Evolutionary conservation across 2,113 vertebrate genomes (phyloP).

Genomic region (Oncorhynchus clarkii): DNA sequence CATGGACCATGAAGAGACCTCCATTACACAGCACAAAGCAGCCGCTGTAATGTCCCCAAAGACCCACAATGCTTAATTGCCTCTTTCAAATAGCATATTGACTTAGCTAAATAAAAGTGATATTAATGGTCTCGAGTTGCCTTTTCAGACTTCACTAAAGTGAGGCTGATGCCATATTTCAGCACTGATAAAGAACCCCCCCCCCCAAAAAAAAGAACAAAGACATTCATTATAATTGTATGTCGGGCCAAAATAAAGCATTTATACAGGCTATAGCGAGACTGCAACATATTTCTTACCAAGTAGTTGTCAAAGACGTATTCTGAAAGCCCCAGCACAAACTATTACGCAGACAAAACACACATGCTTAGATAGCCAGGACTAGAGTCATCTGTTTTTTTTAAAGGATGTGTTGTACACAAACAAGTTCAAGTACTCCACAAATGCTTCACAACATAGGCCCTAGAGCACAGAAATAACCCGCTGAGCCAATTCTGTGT

Average conservation of each 20-base stretch:
- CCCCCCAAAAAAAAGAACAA: neutral
- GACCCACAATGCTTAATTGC: conserved; percentile 43
- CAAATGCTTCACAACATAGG: neutral
- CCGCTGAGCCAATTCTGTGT: neutral
- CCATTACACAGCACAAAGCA: conserved; percentile 34
- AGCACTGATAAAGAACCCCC: conserved; percentile 4
- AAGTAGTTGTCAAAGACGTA: conserved; percentile 20
- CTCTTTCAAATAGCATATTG: conserved; percentile 35
- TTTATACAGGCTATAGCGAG: conserved; percentile 14
- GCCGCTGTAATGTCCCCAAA: conserved; percentile 32
- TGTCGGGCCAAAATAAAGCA: conserved; percentile 3
- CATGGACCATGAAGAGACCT: neutral
- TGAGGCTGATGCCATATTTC: conserved; percentile 34
- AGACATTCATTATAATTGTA: conserved; percentile 12
- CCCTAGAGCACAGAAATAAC: too few relatives aligned
- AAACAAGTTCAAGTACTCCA: neutral
- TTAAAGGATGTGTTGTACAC: conserved; percentile 10
- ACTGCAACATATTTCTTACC: conserved; percentile 6
- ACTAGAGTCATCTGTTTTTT: conserved; percentile 26
- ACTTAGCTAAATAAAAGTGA: conserved; percentile 41
- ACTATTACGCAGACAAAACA: conserved; percentile 8
- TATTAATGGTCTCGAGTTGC: conserved; percentile 26
- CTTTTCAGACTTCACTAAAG: conserved; percentile 27
- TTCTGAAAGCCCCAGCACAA: conserved; percentile 27
- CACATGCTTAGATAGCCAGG: conserved; percentile 7